Evolutionary conservation across 23 tunicate species (phyloP).

Genomic region (Halocynthia aurantium): DNA sequence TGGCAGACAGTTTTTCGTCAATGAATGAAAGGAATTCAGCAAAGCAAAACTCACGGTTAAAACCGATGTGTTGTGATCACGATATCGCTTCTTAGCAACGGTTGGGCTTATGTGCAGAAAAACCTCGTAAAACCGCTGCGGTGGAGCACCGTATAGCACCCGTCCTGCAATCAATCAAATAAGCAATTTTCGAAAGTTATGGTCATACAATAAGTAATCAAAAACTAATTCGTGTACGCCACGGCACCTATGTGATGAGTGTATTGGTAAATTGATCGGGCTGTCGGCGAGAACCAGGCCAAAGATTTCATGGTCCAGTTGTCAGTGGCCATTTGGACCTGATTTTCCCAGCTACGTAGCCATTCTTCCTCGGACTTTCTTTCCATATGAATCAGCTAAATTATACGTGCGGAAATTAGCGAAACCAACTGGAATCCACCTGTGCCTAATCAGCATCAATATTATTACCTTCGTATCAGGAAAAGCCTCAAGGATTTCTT

Average conservation of each 20-base stretch:
- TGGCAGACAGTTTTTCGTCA: too few relatives aligned
- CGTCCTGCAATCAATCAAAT: constrained; percentile 4
- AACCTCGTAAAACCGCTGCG: constrained; percentile 10
- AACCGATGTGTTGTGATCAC: constrained; percentile 9
- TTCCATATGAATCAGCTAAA: constrained; percentile 1
- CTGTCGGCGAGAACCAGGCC: neutral
- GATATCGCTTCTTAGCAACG: constrained; percentile 16
- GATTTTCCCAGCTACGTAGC: neutral
- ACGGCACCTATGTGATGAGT: neutral
- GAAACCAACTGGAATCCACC: too few relatives aligned
- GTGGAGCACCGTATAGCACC: constrained; percentile 12
- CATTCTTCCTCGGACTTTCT: constrained; percentile 4
- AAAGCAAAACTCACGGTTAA: neutral
- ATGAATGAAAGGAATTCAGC: too few relatives aligned
- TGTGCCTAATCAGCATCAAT: too few relatives aligned
- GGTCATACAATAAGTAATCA: neutral
- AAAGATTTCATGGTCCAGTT: neutral
- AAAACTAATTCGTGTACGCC: neutral
- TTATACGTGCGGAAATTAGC: too few relatives aligned
- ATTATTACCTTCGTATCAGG: constrained; percentile 2
- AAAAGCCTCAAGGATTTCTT: neutral
- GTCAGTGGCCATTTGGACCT: neutral
- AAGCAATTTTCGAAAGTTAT: too few relatives aligned
- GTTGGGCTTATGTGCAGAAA: constrained; percentile 23
- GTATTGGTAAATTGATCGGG: neutral